phyloP scores from a whole-genome alignment of 2,888 invertebrate species.

The Pseudolycoriella hygida region DNA sequence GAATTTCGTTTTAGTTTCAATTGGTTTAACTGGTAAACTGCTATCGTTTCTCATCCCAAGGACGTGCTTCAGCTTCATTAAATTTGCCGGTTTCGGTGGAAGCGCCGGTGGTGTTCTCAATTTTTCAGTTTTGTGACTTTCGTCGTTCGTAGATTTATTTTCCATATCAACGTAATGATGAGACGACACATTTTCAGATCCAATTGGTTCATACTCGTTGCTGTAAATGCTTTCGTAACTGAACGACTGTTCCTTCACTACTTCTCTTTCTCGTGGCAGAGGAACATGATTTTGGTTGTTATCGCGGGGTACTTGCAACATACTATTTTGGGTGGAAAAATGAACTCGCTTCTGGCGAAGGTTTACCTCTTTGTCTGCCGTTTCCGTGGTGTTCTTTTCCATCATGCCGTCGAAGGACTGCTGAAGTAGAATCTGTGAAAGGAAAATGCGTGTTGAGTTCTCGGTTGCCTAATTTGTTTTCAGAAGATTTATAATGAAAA shows the following conservation, averaged over 20 bases:
- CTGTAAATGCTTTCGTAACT: constrained; percentile 51
- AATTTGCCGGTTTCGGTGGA: constrained; percentile 61
- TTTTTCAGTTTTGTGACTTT: constrained; percentile 8
- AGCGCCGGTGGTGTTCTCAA: constrained; percentile 45
- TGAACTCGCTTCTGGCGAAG: constrained; percentile 35
- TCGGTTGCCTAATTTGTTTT: too few species aligned
- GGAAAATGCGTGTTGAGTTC: too few species aligned
- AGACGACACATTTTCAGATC: constrained; percentile 25
- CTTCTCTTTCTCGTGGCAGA: constrained; percentile 22
- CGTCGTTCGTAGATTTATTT: constrained; percentile 27
- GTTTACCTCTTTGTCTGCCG: constrained; percentile 21
- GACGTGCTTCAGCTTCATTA: constrained; percentile 42
- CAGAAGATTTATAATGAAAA: too few species aligned
- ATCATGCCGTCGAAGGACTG: constrained; percentile 41
- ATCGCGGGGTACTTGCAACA: constrained; percentile 29
- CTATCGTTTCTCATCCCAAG: constrained; percentile 18
- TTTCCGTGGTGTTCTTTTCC: constrained; percentile 20
- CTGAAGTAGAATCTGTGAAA: constrained; percentile 46
- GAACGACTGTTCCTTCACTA: constrained; percentile 15
- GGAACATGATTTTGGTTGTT: constrained; percentile 7
- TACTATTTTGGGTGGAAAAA: constrained; percentile 44
- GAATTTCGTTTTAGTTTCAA: constrained; percentile 25
- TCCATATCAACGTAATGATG: constrained; percentile 50
- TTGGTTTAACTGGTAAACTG: too few species aligned
- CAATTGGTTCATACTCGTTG: constrained; percentile 55